Base-by-base conservation (phyloP, 2,888 invertebrate species). In the Meloe dianella region DNA sequence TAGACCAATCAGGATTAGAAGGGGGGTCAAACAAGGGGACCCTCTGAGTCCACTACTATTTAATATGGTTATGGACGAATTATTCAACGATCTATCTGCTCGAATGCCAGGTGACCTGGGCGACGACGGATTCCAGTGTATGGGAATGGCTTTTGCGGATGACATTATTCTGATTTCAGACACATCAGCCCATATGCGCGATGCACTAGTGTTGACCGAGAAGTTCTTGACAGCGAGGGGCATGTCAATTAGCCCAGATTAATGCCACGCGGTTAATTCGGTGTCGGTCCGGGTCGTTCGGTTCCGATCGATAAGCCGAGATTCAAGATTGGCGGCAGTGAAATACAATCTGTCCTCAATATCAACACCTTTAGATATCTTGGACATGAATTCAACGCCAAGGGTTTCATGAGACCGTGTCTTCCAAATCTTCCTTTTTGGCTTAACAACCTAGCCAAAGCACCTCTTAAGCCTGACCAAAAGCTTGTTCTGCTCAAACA, bases 391-490 rank as follows among this genome's bases (percentile, higher is more conserved):
- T 69, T 66, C 32, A 68, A 65, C 0, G 38, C 60, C 8, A 61
- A 64, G 6, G 74, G 74, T 1, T 61, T 70, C 0, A 27, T 29
- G 1, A 70, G 69, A 57, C 74, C 73, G 0, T 60, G 60, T 14
- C 32, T 70, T 5, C 47, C 59, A n/a, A 24, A 66, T 64, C 61
- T 74, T 0, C 9, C 73, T 73, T 54, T 62, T 77, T 69, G 71
- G 73, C 63, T 83, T 6, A 38, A 67, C 1, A 75, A 75, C 59
- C 64, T 82, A 47, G 62, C 67, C 4, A 64, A 64, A 60, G 78
- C 81, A 0, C 80, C 82, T 0, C 73, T 84, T 0, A 83, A 83
- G 65, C 84, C 83, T 0, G 79, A 82, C 47, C 84, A 84, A 70
- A 77, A 82, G 63, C 41, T 82, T 0, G 65, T 71, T n/a, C 60